Evolutionary conservation across 2,888 invertebrate species (phyloP).

Genomic region (Agonum fuliginosum): DNA sequence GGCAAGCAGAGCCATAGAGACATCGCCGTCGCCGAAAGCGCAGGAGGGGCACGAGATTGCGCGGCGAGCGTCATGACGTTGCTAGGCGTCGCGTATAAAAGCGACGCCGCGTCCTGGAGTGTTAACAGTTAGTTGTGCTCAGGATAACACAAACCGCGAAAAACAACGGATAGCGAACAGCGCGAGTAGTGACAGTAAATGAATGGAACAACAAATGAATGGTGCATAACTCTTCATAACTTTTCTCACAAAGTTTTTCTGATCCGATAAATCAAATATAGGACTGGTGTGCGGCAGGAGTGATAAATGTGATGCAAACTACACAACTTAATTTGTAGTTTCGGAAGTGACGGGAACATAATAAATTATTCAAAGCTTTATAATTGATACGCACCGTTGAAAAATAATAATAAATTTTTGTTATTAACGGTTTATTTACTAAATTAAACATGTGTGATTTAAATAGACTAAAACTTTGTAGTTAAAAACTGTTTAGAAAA

Average conservation of each 20-base stretch:
- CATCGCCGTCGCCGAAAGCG: too few relatives aligned
- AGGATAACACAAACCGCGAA: slow-evolving; percentile 12
- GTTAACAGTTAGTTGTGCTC: slow-evolving; percentile 57
- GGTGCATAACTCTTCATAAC: slow-evolving; percentile 10
- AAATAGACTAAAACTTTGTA: slow-evolving; percentile 19
- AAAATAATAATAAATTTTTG: not conserved
- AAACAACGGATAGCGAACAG: slow-evolving; percentile 6
- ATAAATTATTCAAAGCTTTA: slow-evolving; percentile 19
- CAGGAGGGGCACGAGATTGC: slow-evolving; percentile 48
- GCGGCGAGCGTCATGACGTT: slow-evolving; percentile 48
- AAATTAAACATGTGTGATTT: slow-evolving; percentile 19
- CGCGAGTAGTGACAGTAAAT: not conserved
- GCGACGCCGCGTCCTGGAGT: slow-evolving; percentile 46
- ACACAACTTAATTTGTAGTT: slow-evolving; percentile 13
- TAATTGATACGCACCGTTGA: slow-evolving; percentile 3
- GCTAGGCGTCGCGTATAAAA: slow-evolving; percentile 53
- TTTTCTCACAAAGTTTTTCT: slow-evolving; percentile 19
- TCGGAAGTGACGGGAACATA: not conserved
- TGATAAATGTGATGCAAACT: slow-evolving; percentile 14
- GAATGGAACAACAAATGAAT: slow-evolving; percentile 1
- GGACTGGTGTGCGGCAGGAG: not conserved
- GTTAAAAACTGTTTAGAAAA: not conserved
- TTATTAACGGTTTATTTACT: not conserved
- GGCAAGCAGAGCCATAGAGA: slow-evolving; percentile 28
- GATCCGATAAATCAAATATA: slow-evolving; percentile 22